Conservation (phyloP, 2,113 vertebrate genomes). For the Callopanchax toddi region DNA sequence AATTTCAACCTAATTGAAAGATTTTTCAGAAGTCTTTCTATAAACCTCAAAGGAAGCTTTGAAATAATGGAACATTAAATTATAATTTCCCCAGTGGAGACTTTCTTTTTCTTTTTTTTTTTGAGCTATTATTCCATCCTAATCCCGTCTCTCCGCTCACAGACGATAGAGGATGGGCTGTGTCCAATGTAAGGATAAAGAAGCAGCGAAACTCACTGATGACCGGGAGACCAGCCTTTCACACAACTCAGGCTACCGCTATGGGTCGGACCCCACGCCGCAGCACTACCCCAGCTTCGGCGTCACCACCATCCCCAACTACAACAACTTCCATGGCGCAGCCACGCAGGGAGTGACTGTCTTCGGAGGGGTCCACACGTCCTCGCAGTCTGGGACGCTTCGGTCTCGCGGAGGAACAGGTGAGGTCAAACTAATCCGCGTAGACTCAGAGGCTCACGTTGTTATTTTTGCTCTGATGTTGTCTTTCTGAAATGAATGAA, state of each 20-base stretch:
- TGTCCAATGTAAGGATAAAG: slow-evolving; percentile 99
- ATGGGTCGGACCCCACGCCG: slow-evolving; percentile 97
- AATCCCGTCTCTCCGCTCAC: slow-evolving; percentile 51
- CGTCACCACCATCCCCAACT: slow-evolving; percentile 97
- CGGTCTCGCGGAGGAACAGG: slow-evolving; percentile 95
- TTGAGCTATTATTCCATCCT: slow-evolving; percentile 46
- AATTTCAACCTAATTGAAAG: slow-evolving; percentile 65
- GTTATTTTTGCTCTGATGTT: not conserved
- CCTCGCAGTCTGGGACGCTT: slow-evolving; percentile 94
- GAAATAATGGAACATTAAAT: slow-evolving; percentile 69
- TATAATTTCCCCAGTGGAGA: slow-evolving; percentile 60
- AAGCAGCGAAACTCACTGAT: slow-evolving; percentile 98
- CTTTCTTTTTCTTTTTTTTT: too few relatives aligned
- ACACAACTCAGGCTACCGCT: slow-evolving; percentile 95
- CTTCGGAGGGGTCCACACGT: slow-evolving; percentile 96
- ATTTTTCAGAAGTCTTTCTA: slow-evolving; percentile 37
- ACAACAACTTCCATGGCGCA: slow-evolving; percentile 95
- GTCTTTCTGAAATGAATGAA: not conserved
- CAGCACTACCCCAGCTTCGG: slow-evolving; percentile 98
- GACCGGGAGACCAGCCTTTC: slow-evolving; percentile 94
- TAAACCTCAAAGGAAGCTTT: slow-evolving; percentile 59
- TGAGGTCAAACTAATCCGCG: slow-evolving; percentile 22
- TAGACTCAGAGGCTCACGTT: not conserved
- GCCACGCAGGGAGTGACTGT: slow-evolving; percentile 93
- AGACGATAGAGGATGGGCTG: slow-evolving; percentile 99